Conservation (phyloP, 2,888 invertebrate species). For the Zootermopsis nevadensis region DNA sequence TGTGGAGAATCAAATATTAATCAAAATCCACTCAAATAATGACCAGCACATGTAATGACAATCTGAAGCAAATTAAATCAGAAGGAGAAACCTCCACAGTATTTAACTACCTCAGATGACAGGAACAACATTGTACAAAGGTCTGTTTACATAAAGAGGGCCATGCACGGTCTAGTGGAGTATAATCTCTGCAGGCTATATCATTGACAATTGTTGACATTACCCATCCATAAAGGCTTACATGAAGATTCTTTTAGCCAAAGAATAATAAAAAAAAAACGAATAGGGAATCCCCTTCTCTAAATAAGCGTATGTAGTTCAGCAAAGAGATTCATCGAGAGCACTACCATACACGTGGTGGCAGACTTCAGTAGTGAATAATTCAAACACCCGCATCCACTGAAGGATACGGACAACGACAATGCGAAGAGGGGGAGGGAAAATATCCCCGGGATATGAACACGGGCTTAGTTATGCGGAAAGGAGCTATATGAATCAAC, state of each 20-base stretch:
- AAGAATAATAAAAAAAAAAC: conserved; percentile 1
- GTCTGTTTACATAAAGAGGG: neutral
- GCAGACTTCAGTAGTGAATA: conserved; percentile 22
- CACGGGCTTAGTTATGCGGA: conserved; percentile 45
- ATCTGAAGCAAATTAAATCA: neutral
- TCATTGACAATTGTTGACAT: conserved; percentile 30
- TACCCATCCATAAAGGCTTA: conserved; percentile 34
- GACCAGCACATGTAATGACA: too few species aligned
- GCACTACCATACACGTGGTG: conserved; percentile 14
- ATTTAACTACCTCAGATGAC: neutral
- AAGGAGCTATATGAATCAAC: conserved; percentile 23
- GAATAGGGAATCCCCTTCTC: conserved; percentile 2
- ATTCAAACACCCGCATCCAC: conserved; percentile 35
- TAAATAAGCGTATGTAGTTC: conserved; percentile 28
- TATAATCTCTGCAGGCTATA: conserved; percentile 18
- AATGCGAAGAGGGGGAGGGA: conserved; percentile 2
- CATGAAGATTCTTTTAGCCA: conserved; percentile 34
- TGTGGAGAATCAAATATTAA: too few species aligned
- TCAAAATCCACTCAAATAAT: too few species aligned
- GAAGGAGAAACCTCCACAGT: neutral
- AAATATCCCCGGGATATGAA: conserved; percentile 41
- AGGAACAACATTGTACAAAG: neutral
- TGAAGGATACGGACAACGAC: conserved; percentile 17
- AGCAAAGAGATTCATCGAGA: neutral
- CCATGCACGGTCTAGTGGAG: neutral